Conservation (phyloP, 2,888 invertebrate species). For the Tiliacea aurago region DNA sequence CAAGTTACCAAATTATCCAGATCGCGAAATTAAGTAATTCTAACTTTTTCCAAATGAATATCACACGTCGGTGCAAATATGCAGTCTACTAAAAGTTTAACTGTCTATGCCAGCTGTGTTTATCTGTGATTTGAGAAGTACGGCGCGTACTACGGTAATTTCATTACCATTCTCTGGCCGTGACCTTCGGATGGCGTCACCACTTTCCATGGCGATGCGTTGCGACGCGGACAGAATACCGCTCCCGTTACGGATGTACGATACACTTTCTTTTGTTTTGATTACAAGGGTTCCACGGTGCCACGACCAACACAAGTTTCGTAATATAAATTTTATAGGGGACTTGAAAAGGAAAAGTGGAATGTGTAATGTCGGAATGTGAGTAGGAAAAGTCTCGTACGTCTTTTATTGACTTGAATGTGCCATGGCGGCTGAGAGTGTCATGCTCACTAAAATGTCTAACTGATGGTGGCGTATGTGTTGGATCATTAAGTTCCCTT, state of each 20-base stretch:
- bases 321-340: constrained; percentile 54
- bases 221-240: constrained; percentile 76
- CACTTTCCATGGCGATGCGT: constrained; percentile 77
- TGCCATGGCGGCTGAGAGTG: too few species aligned
- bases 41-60: not conserved
- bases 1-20: not conserved
- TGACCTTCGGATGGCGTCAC: constrained; percentile 78
- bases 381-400: constrained; percentile 30
- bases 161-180: constrained; percentile 79
- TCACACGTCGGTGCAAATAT: not conserved
- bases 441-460: too few species aligned
- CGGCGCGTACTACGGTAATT: constrained; percentile 38
- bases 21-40: not conserved
- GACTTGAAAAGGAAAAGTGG: constrained; percentile 57
- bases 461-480: too few species aligned
- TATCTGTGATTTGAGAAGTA: constrained; percentile 35
- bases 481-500: too few species aligned
- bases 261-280: constrained; percentile 79
- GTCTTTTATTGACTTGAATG: too few species aligned
- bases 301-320: constrained; percentile 58
- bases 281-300: constrained; percentile 57
- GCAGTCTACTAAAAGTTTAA: constrained; percentile 1
- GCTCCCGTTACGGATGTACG: constrained; percentile 69
- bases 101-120: not conserved
- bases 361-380: constrained; percentile 18